Conservation (phyloP, 2,888 invertebrate species). For the Meteorus colon region DNA sequence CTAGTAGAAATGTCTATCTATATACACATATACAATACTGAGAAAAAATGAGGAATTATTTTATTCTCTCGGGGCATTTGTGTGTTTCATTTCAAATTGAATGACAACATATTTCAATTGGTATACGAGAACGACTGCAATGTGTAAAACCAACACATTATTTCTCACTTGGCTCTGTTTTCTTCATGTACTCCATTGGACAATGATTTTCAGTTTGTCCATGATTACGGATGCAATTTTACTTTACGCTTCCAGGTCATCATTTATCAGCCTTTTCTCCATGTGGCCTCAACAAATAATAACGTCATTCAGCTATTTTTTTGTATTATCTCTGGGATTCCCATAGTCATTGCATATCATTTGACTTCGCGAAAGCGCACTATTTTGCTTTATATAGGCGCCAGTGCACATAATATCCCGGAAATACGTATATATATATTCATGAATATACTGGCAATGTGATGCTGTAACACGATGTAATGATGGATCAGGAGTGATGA, state of each 20-base stretch:
- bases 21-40: neutral
- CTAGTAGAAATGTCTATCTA: neutral
- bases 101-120: neutral
- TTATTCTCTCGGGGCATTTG: neutral
- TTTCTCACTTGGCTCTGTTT: neutral
- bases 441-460: neutral
- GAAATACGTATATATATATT: neutral
- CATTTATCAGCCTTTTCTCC: neutral
- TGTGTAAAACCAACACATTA: neutral
- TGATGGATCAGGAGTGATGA: neutral
- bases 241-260: neutral
- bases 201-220: neutral
- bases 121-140: neutral
- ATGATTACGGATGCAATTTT: neutral
- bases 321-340: neutral
- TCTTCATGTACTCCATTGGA: neutral
- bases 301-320: no score
- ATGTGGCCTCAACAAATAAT: no score
- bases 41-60: neutral
- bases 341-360: neutral
- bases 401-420: neutral
- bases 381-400: neutral
- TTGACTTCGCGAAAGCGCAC: neutral
- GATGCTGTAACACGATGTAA: slow-evolving; percentile 1
- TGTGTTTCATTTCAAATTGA: neutral